Evolutionary conservation across 2,888 invertebrate genomes (phyloP).

Genomic region (Apodemia zela): DNA sequence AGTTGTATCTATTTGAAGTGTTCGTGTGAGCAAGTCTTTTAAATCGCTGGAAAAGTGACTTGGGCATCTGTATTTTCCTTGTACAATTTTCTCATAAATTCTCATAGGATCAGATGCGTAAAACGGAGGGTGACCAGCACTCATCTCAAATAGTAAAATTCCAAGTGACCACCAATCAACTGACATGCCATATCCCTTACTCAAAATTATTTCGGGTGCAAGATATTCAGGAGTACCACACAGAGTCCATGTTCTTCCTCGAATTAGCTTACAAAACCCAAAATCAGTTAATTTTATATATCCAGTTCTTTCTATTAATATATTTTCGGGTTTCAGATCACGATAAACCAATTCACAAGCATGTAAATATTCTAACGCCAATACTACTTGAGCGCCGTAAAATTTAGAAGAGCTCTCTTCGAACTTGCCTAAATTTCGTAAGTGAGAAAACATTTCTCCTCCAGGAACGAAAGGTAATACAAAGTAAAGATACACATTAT

Average conservation of each 20-base stretch:
- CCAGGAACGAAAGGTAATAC: constrained; percentile 90
- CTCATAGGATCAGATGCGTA: constrained; percentile 95
- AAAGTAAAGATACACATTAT: constrained; percentile 91
- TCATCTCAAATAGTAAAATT: constrained; percentile 93
- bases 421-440: constrained; percentile 83
- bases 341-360: constrained; percentile 92
- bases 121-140: constrained; percentile 96
- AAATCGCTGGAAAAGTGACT: constrained; percentile 89
- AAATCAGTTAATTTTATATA: constrained; percentile 95
- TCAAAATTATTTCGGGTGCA: constrained; percentile 95
- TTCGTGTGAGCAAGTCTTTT: constrained; percentile 88
- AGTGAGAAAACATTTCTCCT: constrained; percentile 92
- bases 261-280: constrained; percentile 93
- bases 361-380: constrained; percentile 95
- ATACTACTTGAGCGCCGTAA: constrained; percentile 93
- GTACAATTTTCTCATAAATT: constrained; percentile 96
- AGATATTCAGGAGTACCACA: constrained; percentile 99
- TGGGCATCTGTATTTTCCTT: constrained; percentile 92
- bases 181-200: constrained; percentile 94
- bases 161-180: constrained; percentile 99
- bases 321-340: constrained; percentile 95
- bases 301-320: constrained; percentile 88
- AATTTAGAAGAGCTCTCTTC: constrained; percentile 90
- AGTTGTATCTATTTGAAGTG: constrained; percentile 82
- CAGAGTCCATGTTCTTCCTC: constrained; percentile 91